Percentiles rank a stretch among this genome's conserved stretches.
phyloP scores from a whole-genome alignment of 1,140 invertebrate species.

The fruit fly (Drosophila melanogaster) region Release_6_plus_ISO1_MT NT_037436.4:5749001-5749500 shows the following conservation, averaged over 20 bases:
- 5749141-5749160: slow-evolving; percentile 52
- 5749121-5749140: slow-evolving; percentile 45
- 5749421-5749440: slow-evolving; percentile 73
- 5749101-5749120: slow-evolving; percentile 61
- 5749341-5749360: slow-evolving; percentile 69
- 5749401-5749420: slow-evolving; percentile 33
- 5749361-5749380: slow-evolving; percentile 76
- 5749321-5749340: slow-evolving; percentile 20
- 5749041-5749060: slow-evolving; percentile 37
- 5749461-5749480: slow-evolving; percentile 40
- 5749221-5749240: slow-evolving; percentile 12
- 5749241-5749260: slow-evolving; percentile 29
- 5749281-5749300: slow-evolving; percentile 52
- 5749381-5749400: slow-evolving; percentile 62
- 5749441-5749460: slow-evolving; percentile 69
- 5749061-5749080: slow-evolving; percentile 75
- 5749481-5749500: slow-evolving; percentile 45
- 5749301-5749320: slow-evolving; percentile 40
- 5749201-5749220: slow-evolving; percentile 33
- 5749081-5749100: slow-evolving; percentile 66
- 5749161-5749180: slow-evolving; percentile 26
- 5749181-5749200: slow-evolving; percentile 42
- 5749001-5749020: slow-evolving; percentile 56
- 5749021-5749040: slow-evolving; percentile 63
- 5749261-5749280: slow-evolving; percentile 35